phyloP scores from a whole-genome alignment of 2,113 vertebrate genomes.

The Neoarius graeffei region DNA sequence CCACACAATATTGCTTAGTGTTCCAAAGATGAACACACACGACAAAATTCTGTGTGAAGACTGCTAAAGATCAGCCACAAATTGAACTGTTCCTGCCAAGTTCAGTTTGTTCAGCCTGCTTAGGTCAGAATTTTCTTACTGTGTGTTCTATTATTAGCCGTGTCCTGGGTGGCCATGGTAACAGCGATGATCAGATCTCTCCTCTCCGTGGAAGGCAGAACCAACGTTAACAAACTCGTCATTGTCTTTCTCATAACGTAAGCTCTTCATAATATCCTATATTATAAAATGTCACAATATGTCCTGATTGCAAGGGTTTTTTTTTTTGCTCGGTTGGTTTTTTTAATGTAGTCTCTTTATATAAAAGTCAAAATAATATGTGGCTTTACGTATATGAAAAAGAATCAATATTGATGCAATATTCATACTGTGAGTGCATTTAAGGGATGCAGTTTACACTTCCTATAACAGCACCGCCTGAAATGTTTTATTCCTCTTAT shows the following conservation, averaged over 20 bases:
- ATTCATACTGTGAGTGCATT: background rate
- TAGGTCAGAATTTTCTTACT: background rate
- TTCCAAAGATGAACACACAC: background rate
- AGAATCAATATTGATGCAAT: background rate
- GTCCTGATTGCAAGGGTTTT: no score
- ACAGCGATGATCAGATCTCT: background rate
- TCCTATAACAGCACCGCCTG: background rate
- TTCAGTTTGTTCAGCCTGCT: background rate
- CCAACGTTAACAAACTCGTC: conserved; percentile 62
- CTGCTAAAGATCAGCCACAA: background rate
- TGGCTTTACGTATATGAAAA: background rate
- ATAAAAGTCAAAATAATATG: background rate
- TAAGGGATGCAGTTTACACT: no score
- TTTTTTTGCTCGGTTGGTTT: no score
- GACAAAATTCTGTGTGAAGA: background rate
- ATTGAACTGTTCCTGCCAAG: background rate
- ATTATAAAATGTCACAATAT: no score
- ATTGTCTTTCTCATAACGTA: conserved; percentile 77
- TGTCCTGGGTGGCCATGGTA: conserved; percentile 45
- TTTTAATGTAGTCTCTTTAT: background rate
- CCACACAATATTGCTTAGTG: background rate
- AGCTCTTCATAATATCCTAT: conserved; percentile 54
- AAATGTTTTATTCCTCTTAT: background rate
- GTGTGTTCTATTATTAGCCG: conserved; percentile 56
- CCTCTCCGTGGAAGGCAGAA: conserved; percentile 34